phyloP scores from a whole-genome alignment of 2,888 invertebrate species.

The Lamellibrachia satsuma region DNA sequence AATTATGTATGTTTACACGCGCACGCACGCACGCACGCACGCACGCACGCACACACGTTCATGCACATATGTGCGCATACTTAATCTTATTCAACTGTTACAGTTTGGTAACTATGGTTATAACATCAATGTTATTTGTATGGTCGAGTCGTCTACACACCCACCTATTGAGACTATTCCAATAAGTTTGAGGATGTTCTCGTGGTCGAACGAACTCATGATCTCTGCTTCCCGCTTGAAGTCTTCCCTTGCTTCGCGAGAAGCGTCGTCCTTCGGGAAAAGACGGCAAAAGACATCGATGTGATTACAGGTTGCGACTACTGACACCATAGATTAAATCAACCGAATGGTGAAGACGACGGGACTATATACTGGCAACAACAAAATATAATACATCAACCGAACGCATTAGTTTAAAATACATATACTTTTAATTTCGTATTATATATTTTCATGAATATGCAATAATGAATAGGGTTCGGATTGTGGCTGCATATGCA shows the following conservation, averaged over 20 bases:
- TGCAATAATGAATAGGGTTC: not conserved
- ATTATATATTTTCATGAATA: no score
- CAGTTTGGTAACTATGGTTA: no score
- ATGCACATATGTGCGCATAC: no score
- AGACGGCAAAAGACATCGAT: constrained; percentile 27
- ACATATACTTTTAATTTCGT: no score
- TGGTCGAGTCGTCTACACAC: constrained; percentile 22
- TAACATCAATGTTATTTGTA: no score
- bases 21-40: not conserved
- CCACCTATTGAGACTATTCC: constrained; percentile 75
- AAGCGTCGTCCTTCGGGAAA: constrained; percentile 63
- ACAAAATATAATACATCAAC: no score
- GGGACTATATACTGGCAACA: not conserved
- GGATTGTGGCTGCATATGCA: not conserved
- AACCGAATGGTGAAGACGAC: constrained; percentile 49
- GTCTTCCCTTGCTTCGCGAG: constrained; percentile 65
- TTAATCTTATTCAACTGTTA: no score
- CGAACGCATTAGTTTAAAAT: no score
- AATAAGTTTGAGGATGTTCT: constrained; percentile 62
- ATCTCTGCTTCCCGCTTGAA: constrained; percentile 67
- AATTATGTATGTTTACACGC: not conserved
- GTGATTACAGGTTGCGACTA: no score
- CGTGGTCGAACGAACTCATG: constrained; percentile 63
- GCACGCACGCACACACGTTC: not conserved
- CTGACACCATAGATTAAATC: constrained; percentile 39